Base-by-base conservation (phyloP, 2,113 vertebrate genomes). In the Megaceryle maxima region DNA sequence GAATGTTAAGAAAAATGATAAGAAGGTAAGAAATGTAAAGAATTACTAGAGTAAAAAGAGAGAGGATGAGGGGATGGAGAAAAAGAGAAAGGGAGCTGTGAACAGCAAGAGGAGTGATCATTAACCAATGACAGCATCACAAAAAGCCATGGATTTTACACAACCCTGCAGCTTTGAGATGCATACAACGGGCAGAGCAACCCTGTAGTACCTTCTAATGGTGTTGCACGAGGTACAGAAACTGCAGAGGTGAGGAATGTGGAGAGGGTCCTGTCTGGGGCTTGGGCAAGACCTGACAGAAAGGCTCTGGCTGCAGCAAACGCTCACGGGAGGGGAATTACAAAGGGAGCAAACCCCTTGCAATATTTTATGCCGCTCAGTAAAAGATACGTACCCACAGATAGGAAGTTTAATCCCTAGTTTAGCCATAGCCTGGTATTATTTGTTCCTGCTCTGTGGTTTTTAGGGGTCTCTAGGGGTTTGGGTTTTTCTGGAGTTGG, bases 301-400 rank as follows among this genome's bases (percentile, higher is more conserved):
- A 48, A 67, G n/a, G 11, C 11, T 15, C 13, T 13, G 37, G 9
- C 39, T 21, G 25, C 21, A 37, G 35, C 20, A 43, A 56, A 48
- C 0, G 10, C 5, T 1, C 37, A 9, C 0, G 5, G 43, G 46
- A 17, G 7, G 25, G 31, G 53, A 41, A 35, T 11, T 41, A 9
- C 21, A 26, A 31, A 31, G 29, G 21, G 29, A 64, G 26, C 20
- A 59, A 53, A 81, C 26, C 46, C 28, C 44, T n/a, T n/a, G n/a
- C 24, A 37, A 11, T 67, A 13, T 15, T 16, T 51, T 24, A 31
- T 29, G 24, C 18, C 8, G 9, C 76, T 39, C 41, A 24, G 2
- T 67, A 37, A 53, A 37, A 60, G 33, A 19, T 11, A 31, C 7
- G 6, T 28, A 31, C 7, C 28, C 48, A 46, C 28, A 74, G 39